Evolutionary conservation across 2,113 vertebrate genomes (phyloP), one percentile per base, ranked within the genome.

Genomic region (Sander vitreus): DNA sequence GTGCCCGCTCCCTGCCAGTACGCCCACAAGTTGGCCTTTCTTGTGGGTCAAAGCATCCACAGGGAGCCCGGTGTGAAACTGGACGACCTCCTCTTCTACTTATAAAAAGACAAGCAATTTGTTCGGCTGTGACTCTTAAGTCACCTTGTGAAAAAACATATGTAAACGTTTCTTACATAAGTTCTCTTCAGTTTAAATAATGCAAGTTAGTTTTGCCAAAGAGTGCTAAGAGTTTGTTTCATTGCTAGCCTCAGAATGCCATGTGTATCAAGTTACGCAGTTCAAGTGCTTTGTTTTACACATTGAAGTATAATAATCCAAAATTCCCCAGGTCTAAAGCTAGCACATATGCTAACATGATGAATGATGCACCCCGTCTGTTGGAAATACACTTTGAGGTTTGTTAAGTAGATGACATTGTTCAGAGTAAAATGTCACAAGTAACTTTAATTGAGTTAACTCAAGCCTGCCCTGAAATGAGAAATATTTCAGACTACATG

Each of bases 1-100:
- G 98, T 99, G 13, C 98, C 98, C 1, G 98, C 98, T 13, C 98
- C 98, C 0, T 99, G 98, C 90, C 97, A 98, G 62, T 99, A 99
- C 0, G 98, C 98, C 1, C 98, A 99, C 91, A 99, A 99, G 76
- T 67, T 99, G 93, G 98, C 98, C 25, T 99, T 99, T 93, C 96
- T 99, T 0, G 97, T 99, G 0, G 98, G 98, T 19, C 96, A 99
- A 91, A 99, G 96, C 57, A 96, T 99, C 85, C 98, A 99, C 94
- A 93, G 55, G 51, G 96, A 98, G 59, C 97, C 97, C 0, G 94
- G 88, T 69, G 3, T 93, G 25, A 65, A 94, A 0, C 96, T 99
- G 36, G 96, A 97, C 10, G 93, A 97, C 76, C 93, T 91, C n/a
- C 96, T 99, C 0, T 99, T 96, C 85, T 99, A 99, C 86, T 95